phyloP scores from a whole-genome alignment of 2,888 invertebrate genomes.

The Litoditis marina region DNA sequence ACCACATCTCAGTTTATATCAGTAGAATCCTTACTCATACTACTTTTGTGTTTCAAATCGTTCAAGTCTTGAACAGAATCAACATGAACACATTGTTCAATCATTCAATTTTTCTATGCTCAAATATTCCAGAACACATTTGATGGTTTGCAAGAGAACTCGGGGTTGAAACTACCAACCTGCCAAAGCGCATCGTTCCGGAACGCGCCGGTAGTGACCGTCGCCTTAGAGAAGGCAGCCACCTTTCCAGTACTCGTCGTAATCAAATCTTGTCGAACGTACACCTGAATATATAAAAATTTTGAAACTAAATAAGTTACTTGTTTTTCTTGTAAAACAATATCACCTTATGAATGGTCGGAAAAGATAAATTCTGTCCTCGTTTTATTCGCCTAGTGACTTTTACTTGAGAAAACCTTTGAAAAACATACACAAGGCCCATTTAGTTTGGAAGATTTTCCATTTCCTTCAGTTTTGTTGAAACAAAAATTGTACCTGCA shows the following conservation, averaged over 20 bases:
- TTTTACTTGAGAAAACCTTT: too few relatives aligned
- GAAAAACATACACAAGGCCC: too few relatives aligned
- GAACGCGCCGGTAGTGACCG: conserved; percentile 31
- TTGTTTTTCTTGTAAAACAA: neutral
- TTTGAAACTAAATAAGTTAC: neutral
- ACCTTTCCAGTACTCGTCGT: conserved; percentile 35
- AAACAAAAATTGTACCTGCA: conserved; percentile 6
- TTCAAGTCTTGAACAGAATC: too few relatives aligned
- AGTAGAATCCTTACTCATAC: too few relatives aligned
- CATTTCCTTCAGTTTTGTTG: neutral
- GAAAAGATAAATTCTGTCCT: too few relatives aligned
- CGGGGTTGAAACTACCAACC: conserved; percentile 14
- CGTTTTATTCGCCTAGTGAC: too few relatives aligned
- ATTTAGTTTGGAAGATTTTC: too few relatives aligned
- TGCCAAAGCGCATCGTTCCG: conserved; percentile 34
- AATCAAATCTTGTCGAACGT: conserved; percentile 36
- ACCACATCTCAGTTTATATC: too few relatives aligned
- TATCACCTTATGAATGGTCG: too few relatives aligned
- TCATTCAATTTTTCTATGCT: neutral
- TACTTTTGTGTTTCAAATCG: too few relatives aligned
- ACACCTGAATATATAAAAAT: conserved; percentile 10
- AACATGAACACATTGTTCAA: too few relatives aligned
- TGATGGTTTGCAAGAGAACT: neutral
- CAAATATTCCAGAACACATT: neutral
- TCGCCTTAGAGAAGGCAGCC: conserved; percentile 22